phyloP scores from a whole-genome alignment of 2,888 invertebrate species.

The Peribatodes rhomboidaria region DNA sequence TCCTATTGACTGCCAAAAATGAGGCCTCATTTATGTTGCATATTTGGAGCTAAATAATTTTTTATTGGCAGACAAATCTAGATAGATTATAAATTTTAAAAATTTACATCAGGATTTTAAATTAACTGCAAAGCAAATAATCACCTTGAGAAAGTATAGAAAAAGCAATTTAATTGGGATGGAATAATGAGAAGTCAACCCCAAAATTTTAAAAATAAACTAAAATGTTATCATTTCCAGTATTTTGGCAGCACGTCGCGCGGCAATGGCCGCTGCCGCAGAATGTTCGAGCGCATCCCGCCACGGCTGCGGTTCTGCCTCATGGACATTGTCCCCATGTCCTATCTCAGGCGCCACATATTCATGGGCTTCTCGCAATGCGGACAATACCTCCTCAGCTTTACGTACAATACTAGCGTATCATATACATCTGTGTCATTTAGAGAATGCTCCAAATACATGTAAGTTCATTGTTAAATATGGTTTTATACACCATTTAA shows the following conservation, averaged over 20 bases:
- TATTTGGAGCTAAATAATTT: too few relatives aligned
- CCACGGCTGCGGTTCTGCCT: constrained; percentile 87
- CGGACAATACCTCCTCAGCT: constrained; percentile 96
- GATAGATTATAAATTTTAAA: too few relatives aligned
- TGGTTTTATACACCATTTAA: too few relatives aligned
- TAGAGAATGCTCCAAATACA: constrained; percentile 82
- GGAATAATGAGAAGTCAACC: too few relatives aligned
- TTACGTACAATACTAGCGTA: constrained; percentile 88
- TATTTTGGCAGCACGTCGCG: constrained; percentile 83
- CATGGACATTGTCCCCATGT: constrained; percentile 87
- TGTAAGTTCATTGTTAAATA: constrained; percentile 62
- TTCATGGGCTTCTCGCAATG: constrained; percentile 98
- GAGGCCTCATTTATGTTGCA: too few relatives aligned
- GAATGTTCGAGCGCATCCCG: constrained; percentile 85
- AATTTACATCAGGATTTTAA: too few relatives aligned
- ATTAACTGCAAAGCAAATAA: too few relatives aligned
- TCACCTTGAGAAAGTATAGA: too few relatives aligned
- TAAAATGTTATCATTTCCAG: constrained; percentile 67
- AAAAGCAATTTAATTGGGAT: too few relatives aligned
- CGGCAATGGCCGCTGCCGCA: constrained; percentile 75
- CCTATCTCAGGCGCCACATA: constrained; percentile 91
- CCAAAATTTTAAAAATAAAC: too few relatives aligned
- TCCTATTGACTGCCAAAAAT: too few relatives aligned
- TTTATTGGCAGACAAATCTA: too few relatives aligned
- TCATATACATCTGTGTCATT: constrained; percentile 81